These are phyloP conservation scores for Geotrypetes seraphini DNA, from an alignment of 2,797 vertebrate species.

Conservation along the genomic window DNA sequence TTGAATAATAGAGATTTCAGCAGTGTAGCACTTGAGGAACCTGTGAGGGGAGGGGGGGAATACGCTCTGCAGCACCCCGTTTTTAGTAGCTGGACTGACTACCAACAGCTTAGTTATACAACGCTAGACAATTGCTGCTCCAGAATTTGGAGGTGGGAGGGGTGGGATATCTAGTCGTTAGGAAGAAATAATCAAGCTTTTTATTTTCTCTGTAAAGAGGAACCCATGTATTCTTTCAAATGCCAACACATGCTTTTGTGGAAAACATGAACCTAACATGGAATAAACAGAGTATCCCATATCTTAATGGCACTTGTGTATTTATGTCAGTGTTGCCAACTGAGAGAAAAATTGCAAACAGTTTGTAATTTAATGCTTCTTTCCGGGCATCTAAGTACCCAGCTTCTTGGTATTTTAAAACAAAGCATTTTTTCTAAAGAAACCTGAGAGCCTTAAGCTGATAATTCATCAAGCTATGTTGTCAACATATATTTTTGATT, in stretches of 20 bases:
- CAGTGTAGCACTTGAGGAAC: too few species aligned
- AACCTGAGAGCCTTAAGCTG: not conserved
- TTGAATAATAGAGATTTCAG: too few species aligned
- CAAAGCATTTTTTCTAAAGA: constrained; percentile 7
- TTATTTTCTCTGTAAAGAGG: too few species aligned
- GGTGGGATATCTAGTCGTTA: too few species aligned
- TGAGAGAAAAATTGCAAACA: constrained; percentile 12
- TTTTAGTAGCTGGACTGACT: too few species aligned
- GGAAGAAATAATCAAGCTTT: too few species aligned
- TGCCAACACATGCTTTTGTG: constrained; percentile 8
- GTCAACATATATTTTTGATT: constrained; percentile 15
- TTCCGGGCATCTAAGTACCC: constrained; percentile 20
- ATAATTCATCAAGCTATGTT: constrained; percentile 5
- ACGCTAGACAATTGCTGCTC: too few species aligned
- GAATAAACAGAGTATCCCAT: constrained; percentile 30
- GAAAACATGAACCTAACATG: constrained; percentile 20
- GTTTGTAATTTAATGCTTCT: constrained; percentile 32
- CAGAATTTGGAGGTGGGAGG: too few species aligned
- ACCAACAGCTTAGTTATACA: too few species aligned
- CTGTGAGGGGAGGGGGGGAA: too few species aligned
- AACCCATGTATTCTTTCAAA: constrained; percentile 5
- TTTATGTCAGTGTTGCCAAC: constrained; percentile 32
- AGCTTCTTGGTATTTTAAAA: constrained; percentile 35
- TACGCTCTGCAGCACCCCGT: too few species aligned
- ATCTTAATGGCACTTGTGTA: constrained; percentile 15